Base-by-base conservation (phyloP, 2,113 vertebrate genomes). In the Hippocampus guttulatus region DNA sequence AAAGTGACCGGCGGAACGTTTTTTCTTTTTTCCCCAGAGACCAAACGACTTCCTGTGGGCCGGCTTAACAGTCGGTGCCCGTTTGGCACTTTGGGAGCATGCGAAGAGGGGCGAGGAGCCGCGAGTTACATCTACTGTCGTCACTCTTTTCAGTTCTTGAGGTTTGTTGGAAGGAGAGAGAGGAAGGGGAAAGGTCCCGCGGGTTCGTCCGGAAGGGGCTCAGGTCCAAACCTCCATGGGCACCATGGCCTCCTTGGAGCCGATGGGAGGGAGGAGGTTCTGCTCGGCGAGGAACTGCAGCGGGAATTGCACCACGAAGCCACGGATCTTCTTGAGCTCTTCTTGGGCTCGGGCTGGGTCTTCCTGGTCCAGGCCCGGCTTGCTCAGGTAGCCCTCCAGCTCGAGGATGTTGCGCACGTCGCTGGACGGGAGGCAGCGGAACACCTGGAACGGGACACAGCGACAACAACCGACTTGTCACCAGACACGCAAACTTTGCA, bases 191-290 rank as follows among this genome's bases (percentile, higher is more conserved):
- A 47, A 63, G 57, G 27, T 60, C 12, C 2, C 20, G 25, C 14
- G 33, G 10, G 60, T 45, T 25, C n/a, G 8, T 8, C 58, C 14
- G 3, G 7, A 30, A 25, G 20, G 0, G 10, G 8, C 85, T 94
- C 94, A 98, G 80, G 96, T 98, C 96, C 97, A 99, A 63, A 96
- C 93, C 81, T 99, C 97, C 92, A 94, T 96, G 76, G 97, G 97
- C 58, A 98, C 95, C 79, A 99, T 98, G 78, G 94, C 92, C 88
- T 99, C 97, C 84, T 95, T 98, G 69, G 95, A 95, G 76, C 96
- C 96, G 0, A 98, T 94, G 0, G 96, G 94, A 21, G 97, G 97
- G 9, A 98, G 93, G 15, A 99, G 91, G 87, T 92, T 93, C 83
- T 99, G 93, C 75, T 95, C 95, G 67, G 88, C 82, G 73, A 99